A percentile compares a stretch with the other conserved stretches of the same genome.
Evolutionary conservation across 2,888 invertebrate genomes (phyloP).

Genomic region (Plagodis dolabraria): DNA sequence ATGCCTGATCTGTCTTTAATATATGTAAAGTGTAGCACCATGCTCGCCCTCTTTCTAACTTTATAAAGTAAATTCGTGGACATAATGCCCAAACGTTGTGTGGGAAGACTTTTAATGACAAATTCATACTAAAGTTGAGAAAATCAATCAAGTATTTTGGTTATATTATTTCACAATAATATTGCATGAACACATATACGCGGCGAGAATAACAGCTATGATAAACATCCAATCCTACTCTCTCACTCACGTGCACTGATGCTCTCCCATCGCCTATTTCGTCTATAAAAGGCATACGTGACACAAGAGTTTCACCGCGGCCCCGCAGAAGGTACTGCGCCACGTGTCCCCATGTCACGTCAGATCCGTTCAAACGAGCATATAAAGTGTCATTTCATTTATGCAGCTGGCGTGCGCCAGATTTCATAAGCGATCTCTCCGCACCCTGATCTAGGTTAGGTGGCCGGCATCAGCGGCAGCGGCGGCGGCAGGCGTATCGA

Average conservation of each 20-base stretch:
- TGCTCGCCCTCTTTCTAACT: no score
- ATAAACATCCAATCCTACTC: slow-evolving; percentile 4
- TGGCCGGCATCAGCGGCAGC: slow-evolving; percentile 78
- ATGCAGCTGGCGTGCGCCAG: slow-evolving; percentile 79
- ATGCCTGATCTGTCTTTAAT: no score
- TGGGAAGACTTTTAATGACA: no score
- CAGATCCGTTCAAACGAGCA: slow-evolving; percentile 59
- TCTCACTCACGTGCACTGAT: neutral
- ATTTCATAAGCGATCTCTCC: slow-evolving; percentile 84
- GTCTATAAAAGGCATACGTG: slow-evolving; percentile 32
- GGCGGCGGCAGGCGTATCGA: slow-evolving; percentile 76
- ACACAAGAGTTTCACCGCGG: slow-evolving; percentile 29
- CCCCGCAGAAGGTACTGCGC: slow-evolving; percentile 28
- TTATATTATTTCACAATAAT: no score
- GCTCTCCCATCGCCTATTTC: slow-evolving; percentile 25
- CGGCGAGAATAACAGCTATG: no score
- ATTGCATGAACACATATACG: no score
- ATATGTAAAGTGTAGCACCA: no score
- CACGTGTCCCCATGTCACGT: slow-evolving; percentile 43
- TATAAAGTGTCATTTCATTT: slow-evolving; percentile 72
- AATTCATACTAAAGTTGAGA: no score
- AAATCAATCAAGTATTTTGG: no score
- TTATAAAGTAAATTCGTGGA: no score
- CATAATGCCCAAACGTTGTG: no score
- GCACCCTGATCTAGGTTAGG: slow-evolving; percentile 84